These are phyloP conservation scores for Oncorhynchus mykiss DNA, from an alignment of 2,113 vertebrate genomes.

Conservation along the genomic window DNA sequence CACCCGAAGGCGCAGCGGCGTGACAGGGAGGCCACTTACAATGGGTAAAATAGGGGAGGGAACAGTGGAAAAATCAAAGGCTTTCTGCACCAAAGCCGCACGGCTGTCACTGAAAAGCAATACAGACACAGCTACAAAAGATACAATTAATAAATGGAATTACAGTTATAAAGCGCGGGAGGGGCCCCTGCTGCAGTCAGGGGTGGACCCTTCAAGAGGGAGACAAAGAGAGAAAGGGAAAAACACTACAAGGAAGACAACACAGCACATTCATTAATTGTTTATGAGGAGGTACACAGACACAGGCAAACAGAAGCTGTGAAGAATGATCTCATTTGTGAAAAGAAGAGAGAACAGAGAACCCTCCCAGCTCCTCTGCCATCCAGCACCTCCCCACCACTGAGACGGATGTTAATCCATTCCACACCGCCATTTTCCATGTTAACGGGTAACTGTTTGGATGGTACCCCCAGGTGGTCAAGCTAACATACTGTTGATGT, in stretches of 20 bases:
- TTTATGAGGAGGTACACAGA: constrained; percentile 69
- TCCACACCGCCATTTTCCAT: constrained; percentile 59
- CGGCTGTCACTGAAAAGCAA: constrained; percentile 35
- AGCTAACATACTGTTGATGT: constrained; percentile 18
- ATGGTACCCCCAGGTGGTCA: constrained; percentile 49
- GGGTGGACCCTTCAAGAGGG: constrained; percentile 48
- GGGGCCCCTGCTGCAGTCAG: constrained; percentile 38
- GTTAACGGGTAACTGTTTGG: constrained; percentile 64
- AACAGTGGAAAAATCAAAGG: constrained; percentile 26
- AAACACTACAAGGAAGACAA: constrained; percentile 41
- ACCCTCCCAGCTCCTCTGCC: constrained; percentile 52
- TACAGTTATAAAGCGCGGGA: constrained; percentile 33
- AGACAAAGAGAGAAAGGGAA: constrained; percentile 59
- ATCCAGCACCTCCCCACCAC: constrained; percentile 39
- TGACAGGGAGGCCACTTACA: constrained; percentile 33
- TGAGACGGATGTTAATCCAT: constrained; percentile 58
- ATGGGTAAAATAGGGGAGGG: constrained; percentile 33
- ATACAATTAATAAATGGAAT: constrained; percentile 55
- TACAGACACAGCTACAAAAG: constrained; percentile 17
- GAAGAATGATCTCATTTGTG: constrained; percentile 81
- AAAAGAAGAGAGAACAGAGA: constrained; percentile 15
- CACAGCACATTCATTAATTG: constrained; percentile 75
- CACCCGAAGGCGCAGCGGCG: constrained; percentile 16
- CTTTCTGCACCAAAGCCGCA: constrained; percentile 31
- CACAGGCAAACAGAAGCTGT: constrained; percentile 67